phyloP scores from a whole-genome alignment of 2,888 invertebrate species.

The Arctia plantaginis region DNA sequence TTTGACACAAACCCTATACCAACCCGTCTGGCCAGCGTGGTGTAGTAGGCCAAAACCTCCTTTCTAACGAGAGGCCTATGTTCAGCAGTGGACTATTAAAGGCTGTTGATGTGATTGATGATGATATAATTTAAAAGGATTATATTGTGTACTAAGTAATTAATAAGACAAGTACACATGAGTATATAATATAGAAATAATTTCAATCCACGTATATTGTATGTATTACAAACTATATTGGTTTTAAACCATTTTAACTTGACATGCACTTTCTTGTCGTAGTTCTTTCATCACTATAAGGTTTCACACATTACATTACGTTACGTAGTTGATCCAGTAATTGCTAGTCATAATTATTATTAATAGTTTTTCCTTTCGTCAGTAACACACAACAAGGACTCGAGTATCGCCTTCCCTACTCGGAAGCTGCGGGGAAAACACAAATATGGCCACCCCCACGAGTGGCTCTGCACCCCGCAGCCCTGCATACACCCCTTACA shows the following conservation, averaged over 20 bases:
- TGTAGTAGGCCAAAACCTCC: too few species aligned
- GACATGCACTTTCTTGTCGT: neutral
- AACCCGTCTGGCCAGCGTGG: too few species aligned
- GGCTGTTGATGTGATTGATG: too few species aligned
- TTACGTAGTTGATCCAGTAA: constrained; percentile 32
- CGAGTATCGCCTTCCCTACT: constrained; percentile 73
- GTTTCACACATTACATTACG: neutral
- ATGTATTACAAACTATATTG: neutral
- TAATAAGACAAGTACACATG: too few species aligned
- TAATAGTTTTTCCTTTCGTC: constrained; percentile 77
- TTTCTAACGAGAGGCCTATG: too few species aligned
- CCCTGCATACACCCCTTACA: constrained; percentile 36
- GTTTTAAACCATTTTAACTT: neutral
- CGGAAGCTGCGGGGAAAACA: constrained; percentile 76
- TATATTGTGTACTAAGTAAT: neutral
- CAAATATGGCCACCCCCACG: constrained; percentile 68
- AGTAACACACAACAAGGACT: constrained; percentile 69
- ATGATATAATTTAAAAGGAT: neutral
- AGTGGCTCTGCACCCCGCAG: constrained; percentile 29
- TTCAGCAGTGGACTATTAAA: too few species aligned
- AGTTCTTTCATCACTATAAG: neutral
- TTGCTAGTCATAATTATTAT: constrained; percentile 73
- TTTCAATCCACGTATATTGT: neutral
- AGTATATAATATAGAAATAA: neutral
- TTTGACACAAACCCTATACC: too few species aligned